phyloP scores from a whole-genome alignment of 2,797 vertebrate species.

The Clarias laeviceps region DNA sequence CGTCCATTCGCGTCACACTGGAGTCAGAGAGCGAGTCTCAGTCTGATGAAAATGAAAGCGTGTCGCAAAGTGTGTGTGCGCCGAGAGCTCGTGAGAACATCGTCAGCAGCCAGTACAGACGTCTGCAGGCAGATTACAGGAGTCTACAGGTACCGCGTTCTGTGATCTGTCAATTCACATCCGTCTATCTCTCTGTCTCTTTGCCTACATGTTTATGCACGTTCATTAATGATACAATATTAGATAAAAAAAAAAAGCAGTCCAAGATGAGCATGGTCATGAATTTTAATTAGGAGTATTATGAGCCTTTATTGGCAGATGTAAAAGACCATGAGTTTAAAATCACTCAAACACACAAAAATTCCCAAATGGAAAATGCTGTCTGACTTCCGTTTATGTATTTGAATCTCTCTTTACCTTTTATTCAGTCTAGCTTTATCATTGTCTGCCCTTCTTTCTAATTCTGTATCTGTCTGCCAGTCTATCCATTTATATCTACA shows the following conservation, averaged over 20 bases:
- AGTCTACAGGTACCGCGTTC: constrained; percentile 30
- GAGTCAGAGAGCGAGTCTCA: constrained; percentile 67
- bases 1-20: constrained; percentile 67
- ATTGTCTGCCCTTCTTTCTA: neutral
- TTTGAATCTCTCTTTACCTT: neutral
- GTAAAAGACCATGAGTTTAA: too few species aligned
- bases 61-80: constrained; percentile 47
- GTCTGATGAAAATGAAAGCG: constrained; percentile 55
- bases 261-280: too few species aligned
- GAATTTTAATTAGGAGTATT: too few species aligned
- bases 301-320: too few species aligned
- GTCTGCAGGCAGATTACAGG: constrained; percentile 48
- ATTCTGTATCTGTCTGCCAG: neutral
- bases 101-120: constrained; percentile 56
- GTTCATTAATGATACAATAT: too few species aligned
- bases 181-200: neutral
- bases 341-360: too few species aligned
- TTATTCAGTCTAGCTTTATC: neutral
- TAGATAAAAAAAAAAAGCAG: too few species aligned
- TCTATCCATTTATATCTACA: neutral
- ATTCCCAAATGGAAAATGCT: too few species aligned
- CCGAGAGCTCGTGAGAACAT: constrained; percentile 52
- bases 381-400: neutral
- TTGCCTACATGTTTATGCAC: neutral
- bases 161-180: neutral